These are phyloP conservation scores for Hydrochoerus hydrochaeris DNA, from an alignment of 2,113 vertebrate genomes.

Conservation along the genomic window DNA sequence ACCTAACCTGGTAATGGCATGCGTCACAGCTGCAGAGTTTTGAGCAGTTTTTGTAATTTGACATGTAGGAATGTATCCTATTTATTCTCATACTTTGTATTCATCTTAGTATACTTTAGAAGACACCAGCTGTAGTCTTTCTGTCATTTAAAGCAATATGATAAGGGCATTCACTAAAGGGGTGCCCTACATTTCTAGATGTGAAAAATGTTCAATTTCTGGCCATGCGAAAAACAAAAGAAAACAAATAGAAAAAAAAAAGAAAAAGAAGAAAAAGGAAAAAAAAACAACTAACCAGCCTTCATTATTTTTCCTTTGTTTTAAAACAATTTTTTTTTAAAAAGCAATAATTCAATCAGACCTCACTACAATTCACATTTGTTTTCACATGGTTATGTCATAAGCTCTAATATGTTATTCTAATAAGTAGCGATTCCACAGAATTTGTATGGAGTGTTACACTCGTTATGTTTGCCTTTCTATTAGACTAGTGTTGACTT, in stretches of 20 bases:
- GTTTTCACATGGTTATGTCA: conserved; percentile 71
- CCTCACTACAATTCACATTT: conserved; percentile 70
- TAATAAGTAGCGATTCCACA: conserved; percentile 71
- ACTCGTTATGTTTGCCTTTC: conserved; percentile 77
- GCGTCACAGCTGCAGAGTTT: conserved; percentile 84
- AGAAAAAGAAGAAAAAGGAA: conserved; percentile 10
- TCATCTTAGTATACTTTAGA: conserved; percentile 85
- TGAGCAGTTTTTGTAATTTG: conserved; percentile 85
- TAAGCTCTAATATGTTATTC: conserved; percentile 70
- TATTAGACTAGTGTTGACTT: conserved; percentile 67
- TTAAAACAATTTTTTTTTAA: conserved; percentile 64
- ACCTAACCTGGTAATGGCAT: conserved; percentile 85
- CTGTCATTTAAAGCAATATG: conserved; percentile 85
- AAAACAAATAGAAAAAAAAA: background rate
- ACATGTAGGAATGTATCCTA: conserved; percentile 83
- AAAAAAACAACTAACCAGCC: conserved; percentile 47
- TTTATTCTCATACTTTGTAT: conserved; percentile 90
- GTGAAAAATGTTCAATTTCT: conserved; percentile 78
- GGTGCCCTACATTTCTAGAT: conserved; percentile 85
- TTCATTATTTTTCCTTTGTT: conserved; percentile 64
- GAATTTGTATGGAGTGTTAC: conserved; percentile 73
- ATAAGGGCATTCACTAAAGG: conserved; percentile 76
- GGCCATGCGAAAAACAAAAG: conserved; percentile 56
- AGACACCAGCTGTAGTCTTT: conserved; percentile 80
- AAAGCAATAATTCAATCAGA: conserved; percentile 77